Base-by-base conservation (phyloP, 2,113 vertebrate genomes). In the Cromileptes altivelis region DNA sequence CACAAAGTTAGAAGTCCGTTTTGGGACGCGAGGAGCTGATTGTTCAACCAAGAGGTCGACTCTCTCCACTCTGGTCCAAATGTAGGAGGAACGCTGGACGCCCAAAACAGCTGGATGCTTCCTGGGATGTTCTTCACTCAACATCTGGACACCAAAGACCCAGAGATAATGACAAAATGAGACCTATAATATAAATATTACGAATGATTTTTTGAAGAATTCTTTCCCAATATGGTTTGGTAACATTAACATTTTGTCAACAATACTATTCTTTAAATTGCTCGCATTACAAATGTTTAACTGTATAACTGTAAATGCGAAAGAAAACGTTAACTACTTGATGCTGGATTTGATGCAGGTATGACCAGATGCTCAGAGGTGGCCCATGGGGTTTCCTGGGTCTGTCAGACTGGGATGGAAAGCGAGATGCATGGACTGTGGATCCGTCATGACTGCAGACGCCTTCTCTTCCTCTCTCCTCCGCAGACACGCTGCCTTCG, bases 401-500 rank as follows among this genome's bases (percentile, higher is more conserved):
- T 97, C 97, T 88, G 95, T 96, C 91, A 97, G 95, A 84, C 96
- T 95, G 91, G 97, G 95, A 85, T 98, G 97, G 92, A 96, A 94
- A 93, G 96, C 96, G 58, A 97, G 96, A 92, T 98, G 97, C 72
- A 97, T 93, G 89, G 96, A 91, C 94, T 97, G 97, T 4, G 96
- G 96, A 91, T 98, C 98, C 77, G 96, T 95, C 94, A 98, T 96
- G 95, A 96, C 94, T 76, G 96, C 95, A 89, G 97, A 98, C 69
- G 96, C 96, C 94, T 98, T 99, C 93, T 98, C 98, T 91, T 99
- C 98, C 95, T 99, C 98, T 94, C 97, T 97, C 94, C 97, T 97
- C 92, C 98, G 97, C 96, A 99, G 96, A 96, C 98, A 99, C 84
- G 98, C 97, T 87, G 98, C 97, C 96, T 99, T 99, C 55, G 98